Base-by-base conservation (phyloP, 2,797 vertebrate genomes). In the Australoheros facetus region DNA sequence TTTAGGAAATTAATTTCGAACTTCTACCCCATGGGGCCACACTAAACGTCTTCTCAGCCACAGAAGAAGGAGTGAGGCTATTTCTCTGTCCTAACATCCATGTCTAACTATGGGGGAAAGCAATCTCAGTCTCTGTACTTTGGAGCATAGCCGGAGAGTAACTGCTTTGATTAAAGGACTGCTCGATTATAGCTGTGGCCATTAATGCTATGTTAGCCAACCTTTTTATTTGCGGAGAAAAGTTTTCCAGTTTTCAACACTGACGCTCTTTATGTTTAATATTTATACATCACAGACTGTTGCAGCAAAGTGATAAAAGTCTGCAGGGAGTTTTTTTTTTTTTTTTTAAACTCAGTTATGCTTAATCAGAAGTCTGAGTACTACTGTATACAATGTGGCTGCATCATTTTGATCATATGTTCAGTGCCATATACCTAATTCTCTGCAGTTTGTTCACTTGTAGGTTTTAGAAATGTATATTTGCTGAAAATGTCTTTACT, bases 1-100 rank as follows among this genome's bases (percentile, higher is more conserved):
- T 90, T 91, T 69, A 57, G 57, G 62, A 77, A 91, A 85, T 90
- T 79, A 70, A 90, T 89, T 92, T 90, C 39, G 78, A 91, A 80
- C 85, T 85, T 79, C 16, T 54, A 4, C 58, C 79, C 81, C 9
- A n/a, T 26, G 56, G 80, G 58, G 59, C 71, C 39, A 11, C 56
- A 23, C 57, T 83, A 86, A 90, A 82, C 8, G 21, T 42, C 19
- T 34, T 75, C 62, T 81, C 30, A 54, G 80, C 60, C 21, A 5
- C 23, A 69, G 64, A 80, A 75, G 76, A 78, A 10, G 17, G 60
- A 88, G 55, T 4, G 45, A 80, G 75, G 83, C 72, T 21, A 86
- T 89, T 86, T 66, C 70, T 79, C 76, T 83, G 79, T 56, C 14
- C 56, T 83, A 81, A 91, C 79, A 80, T 84, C 79, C 83, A 59